Base-by-base conservation (phyloP, 1,140 invertebrate species). In the Megathymus violae region DNA sequence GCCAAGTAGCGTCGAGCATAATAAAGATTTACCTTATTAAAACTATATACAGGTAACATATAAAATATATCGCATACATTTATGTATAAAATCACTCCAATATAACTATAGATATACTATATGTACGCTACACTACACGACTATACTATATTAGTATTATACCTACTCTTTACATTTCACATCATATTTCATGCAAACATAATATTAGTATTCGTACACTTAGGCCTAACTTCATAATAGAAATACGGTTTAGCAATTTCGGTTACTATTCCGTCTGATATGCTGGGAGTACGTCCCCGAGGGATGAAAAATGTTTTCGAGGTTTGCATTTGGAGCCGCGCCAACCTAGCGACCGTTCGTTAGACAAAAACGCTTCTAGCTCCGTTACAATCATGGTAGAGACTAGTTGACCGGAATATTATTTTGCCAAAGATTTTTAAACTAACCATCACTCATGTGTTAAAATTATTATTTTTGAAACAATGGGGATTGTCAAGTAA, bases 271-370 rank as follows among this genome's bases (percentile, higher is more conserved):
- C 44, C 43, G 41, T 40, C 41, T 58, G 52, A 58, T 58, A 58
- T 44, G 52, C 41, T 44, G 1, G 4, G 27, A 31, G 27, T 31
- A 58, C 52, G 52, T 14, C 44, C 40, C 25, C 52, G 52, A 11
- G 41, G 52, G 41, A 58, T 58, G 52, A 58, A 58, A 58, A 58
- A 58, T 58, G 41, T 58, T 44, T 58, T 44, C 41, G 52, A 58
- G 25, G 52, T 58, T 58, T 44, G 52, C 52, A 67, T 67, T 71
- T 71, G 69, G 69, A 61, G 34, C 43, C n/a, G 41, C 46, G 56
- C 69, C 69, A 71, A 71, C 31, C 61, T 48, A n/a, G n/a, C n/a
- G n/a, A 62, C 64, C 58, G 61, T 64, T 58, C 54, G 43, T 51
- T 62, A 31, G 67, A 60, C 69, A n/a, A 64, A 71, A 71, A 67